phyloP scores from a whole-genome alignment of 2,797 vertebrate genomes.

The Gymnothorax reevesii region DNA sequence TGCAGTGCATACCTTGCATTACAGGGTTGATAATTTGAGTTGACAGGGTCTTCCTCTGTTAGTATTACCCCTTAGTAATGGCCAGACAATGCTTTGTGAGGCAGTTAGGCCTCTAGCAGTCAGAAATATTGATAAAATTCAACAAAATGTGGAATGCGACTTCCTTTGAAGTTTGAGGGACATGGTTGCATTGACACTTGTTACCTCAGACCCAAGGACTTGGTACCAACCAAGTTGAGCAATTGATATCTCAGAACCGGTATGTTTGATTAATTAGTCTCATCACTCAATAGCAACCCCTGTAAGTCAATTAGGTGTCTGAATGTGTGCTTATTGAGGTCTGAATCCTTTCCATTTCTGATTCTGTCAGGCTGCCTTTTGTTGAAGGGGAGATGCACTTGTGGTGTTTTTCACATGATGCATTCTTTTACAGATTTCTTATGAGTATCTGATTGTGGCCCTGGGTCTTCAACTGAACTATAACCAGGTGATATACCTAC shows the following conservation, averaged over 20 bases:
- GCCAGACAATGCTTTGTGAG: too few species aligned
- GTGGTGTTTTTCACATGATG: background rate
- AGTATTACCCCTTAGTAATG: background rate
- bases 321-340: background rate
- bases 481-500: slow-evolving; percentile 78
- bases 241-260: background rate
- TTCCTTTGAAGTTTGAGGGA: too few species aligned
- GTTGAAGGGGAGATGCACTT: background rate
- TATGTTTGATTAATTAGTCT: background rate
- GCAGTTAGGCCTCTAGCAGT: background rate
- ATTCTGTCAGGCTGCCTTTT: background rate
- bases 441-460: slow-evolving; percentile 93
- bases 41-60: background rate
- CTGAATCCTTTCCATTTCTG: background rate
- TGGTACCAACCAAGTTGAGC: too few species aligned
- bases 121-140: too few species aligned
- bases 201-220: too few species aligned
- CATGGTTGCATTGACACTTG: too few species aligned
- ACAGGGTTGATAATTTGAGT: background rate
- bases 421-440: slow-evolving; percentile 77
- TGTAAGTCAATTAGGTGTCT: background rate
- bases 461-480: slow-evolving; percentile 90
- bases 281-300: background rate
- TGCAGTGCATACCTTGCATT: background rate
- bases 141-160: too few species aligned